Evolutionary conservation across 2,888 invertebrate genomes (phyloP).

Genomic region (Aspidiotus destructor): DNA sequence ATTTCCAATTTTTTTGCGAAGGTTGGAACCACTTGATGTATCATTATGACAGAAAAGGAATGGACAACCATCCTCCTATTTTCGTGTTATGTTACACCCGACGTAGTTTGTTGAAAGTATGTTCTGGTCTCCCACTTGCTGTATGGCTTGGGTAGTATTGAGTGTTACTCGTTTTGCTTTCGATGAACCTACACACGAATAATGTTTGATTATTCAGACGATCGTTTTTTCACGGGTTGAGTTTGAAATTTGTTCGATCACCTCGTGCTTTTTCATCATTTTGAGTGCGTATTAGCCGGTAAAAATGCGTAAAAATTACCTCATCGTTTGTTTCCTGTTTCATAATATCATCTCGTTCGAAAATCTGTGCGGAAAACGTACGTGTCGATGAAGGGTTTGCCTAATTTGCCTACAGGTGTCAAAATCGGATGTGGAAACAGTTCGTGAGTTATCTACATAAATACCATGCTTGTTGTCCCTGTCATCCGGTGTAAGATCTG

Average conservation of each 20-base stretch:
- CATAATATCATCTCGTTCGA: background rate
- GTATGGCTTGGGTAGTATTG: constrained; percentile 13
- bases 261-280: constrained; percentile 2
- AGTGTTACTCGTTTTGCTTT: constrained; percentile 20
- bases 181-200: constrained; percentile 28
- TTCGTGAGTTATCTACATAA: too few relatives aligned
- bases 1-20: constrained; percentile 3
- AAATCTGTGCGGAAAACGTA: too few relatives aligned
- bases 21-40: constrained; percentile 30
- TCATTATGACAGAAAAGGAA: constrained; percentile 31
- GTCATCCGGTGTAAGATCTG: too few relatives aligned
- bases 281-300: constrained; percentile 1
- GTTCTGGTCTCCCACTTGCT: constrained; percentile 26
- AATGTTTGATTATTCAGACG: constrained; percentile 13
- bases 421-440: too few relatives aligned
- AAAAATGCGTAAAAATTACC: constrained; percentile 14
- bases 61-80: constrained; percentile 28
- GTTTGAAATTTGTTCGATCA: background rate
- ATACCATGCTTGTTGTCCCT: too few relatives aligned
- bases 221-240: background rate
- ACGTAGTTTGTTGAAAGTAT: constrained; percentile 22
- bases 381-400: too few relatives aligned
- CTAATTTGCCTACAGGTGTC: too few relatives aligned
- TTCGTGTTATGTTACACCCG: constrained; percentile 6
- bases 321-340: background rate